A percentile compares a stretch with the other conserved stretches of the same genome.
Evolutionary conservation across 2,888 invertebrate species (phyloP).

Genomic region (Branchellion lobata): DNA sequence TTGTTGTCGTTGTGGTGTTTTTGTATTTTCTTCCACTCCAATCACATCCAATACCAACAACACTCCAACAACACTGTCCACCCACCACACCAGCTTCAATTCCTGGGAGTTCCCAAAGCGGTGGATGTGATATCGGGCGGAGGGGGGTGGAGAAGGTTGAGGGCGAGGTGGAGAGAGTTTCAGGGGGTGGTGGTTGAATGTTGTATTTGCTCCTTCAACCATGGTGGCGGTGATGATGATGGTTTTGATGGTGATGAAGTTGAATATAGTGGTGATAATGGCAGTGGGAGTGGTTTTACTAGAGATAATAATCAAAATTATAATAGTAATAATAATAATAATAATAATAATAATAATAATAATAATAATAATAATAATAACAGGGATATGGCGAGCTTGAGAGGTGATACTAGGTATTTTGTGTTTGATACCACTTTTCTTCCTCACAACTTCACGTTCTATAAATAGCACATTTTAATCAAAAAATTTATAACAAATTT

Average conservation of each 20-base stretch:
- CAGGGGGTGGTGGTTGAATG: not conserved
- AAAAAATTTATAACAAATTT: too few relatives aligned
- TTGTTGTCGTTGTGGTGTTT: not conserved
- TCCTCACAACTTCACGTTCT: too few relatives aligned
- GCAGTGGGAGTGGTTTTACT: too few relatives aligned
- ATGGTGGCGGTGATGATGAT: not conserved
- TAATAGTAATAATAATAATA: conserved; percentile 1
- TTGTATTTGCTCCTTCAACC: not conserved
- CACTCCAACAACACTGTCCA: not conserved
- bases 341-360: not conserved
- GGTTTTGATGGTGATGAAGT: not conserved
- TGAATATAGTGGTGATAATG: not conserved
- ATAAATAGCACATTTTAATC: too few relatives aligned
- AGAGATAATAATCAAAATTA: too few relatives aligned
- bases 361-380: not conserved
- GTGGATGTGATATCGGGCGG: not conserved
- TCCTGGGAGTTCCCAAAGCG: not conserved
- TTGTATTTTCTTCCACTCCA: not conserved
- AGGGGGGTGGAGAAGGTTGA: not conserved
- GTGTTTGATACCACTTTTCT: too few relatives aligned
- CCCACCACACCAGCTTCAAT: not conserved
- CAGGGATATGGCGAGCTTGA: too few relatives aligned
- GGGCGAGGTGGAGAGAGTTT: not conserved
- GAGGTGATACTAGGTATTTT: too few relatives aligned
- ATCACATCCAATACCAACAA: not conserved